These are phyloP conservation scores for Laticauda colubrina DNA, from an alignment of 2,113 vertebrate genomes.

Conservation along the genomic window DNA sequence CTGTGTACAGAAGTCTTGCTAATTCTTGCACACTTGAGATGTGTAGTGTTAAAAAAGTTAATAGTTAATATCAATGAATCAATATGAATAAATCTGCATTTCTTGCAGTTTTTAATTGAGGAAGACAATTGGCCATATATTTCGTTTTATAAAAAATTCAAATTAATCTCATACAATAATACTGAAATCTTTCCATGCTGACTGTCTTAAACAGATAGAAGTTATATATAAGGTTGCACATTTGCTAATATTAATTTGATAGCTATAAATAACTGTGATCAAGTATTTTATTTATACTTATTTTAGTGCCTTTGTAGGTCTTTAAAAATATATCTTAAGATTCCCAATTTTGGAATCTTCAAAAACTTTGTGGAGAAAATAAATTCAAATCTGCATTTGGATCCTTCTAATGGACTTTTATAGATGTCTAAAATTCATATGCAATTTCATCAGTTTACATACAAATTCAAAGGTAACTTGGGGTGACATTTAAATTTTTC, in stretches of 20 bases:
- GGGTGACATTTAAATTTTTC: slow-evolving; percentile 26
- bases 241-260: background rate
- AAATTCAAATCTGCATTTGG: background rate
- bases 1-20: rapidly evolving
- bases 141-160: background rate
- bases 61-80: background rate
- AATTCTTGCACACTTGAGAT: background rate
- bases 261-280: background rate
- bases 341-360: background rate
- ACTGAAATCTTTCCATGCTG: background rate
- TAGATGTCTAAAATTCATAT: background rate
- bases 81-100: background rate
- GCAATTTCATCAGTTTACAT: slow-evolving; percentile 29
- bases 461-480: slow-evolving; percentile 10
- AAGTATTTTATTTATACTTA: background rate
- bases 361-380: background rate
- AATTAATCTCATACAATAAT: background rate
- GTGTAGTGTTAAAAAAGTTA: background rate
- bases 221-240: background rate
- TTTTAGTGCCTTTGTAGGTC: background rate
- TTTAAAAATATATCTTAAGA: background rate
- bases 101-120: background rate
- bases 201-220: background rate
- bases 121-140: background rate
- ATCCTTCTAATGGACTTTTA: slow-evolving; percentile 18